phyloP scores from a whole-genome alignment of 2,888 invertebrate genomes.

The Acleris literana region DNA sequence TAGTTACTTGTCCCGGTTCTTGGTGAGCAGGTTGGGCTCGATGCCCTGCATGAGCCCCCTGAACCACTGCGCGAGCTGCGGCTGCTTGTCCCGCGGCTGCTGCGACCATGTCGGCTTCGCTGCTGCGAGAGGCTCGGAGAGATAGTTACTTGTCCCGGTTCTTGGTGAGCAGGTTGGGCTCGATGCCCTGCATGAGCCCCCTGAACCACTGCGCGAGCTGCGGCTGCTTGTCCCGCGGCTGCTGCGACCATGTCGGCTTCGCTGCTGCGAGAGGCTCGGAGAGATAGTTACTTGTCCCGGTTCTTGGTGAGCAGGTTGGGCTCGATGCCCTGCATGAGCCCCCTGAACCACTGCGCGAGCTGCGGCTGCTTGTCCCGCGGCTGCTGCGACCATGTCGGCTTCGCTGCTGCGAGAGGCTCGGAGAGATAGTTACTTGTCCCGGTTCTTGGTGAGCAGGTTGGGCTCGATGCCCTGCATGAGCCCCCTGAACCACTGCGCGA shows the following conservation, averaged over 20 bases:
- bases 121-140: conserved; percentile 81
- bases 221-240: no score
- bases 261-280: conserved; percentile 82
- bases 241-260: conserved; percentile 94
- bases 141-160: conserved; percentile 90
- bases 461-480: conserved; percentile 98
- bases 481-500: conserved; percentile 97
- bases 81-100: conserved; percentile 96
- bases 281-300: conserved; percentile 87
- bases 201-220: conserved; percentile 97
- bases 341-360: conserved; percentile 97
- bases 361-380: conserved; percentile 95
- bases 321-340: conserved; percentile 98
- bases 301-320: conserved; percentile 97
- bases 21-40: conserved; percentile 96
- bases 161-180: conserved; percentile 96
- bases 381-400: conserved; percentile 93
- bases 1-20: conserved; percentile 92
- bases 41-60: no score
- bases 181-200: conserved; percentile 97
- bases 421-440: conserved; percentile 87
- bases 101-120: conserved; percentile 94
- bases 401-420: conserved; percentile 85
- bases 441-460: conserved; percentile 97
- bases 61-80: no score